Conservation (phyloP, 2,888 invertebrate genomes). For the Pocota personata region DNA sequence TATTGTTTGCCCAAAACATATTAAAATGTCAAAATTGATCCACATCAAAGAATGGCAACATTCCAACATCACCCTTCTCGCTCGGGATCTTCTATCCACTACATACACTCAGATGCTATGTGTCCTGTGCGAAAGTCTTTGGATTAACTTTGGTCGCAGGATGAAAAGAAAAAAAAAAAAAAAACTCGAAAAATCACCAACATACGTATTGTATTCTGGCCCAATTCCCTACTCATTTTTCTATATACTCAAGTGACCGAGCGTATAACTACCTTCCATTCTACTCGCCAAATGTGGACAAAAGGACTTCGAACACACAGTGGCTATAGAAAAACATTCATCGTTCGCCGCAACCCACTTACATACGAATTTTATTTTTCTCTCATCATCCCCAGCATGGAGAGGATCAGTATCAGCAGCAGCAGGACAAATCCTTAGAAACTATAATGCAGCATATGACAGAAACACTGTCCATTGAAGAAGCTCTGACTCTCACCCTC, state of each 20-base stretch:
- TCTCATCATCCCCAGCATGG: conserved; percentile 49
- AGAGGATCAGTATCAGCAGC: conserved; percentile 50
- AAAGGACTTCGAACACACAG: conserved; percentile 49
- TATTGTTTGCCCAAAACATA: conserved; percentile 65
- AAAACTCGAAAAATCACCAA: conserved; percentile 21
- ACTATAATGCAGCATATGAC: conserved; percentile 67
- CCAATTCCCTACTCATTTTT: conserved; percentile 39
- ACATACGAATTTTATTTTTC: conserved; percentile 51
- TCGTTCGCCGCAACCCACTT: conserved; percentile 35
- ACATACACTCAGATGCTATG: conserved; percentile 33
- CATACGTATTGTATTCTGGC: conserved; percentile 27
- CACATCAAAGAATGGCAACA: conserved; percentile 60
- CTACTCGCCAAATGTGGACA: conserved; percentile 27
- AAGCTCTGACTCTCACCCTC: conserved; percentile 27
- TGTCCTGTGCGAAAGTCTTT: conserved; percentile 42
- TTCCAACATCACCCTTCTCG: conserved; percentile 41
- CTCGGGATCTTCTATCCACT: not conserved
- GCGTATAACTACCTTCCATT: conserved; percentile 63
- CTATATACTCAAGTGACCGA: conserved; percentile 61
- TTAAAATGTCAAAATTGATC: conserved; percentile 71
- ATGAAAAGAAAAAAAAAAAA: not conserved
- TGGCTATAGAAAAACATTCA: conserved; percentile 60
- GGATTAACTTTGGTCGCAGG: conserved; percentile 55
- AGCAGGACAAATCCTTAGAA: conserved; percentile 49
- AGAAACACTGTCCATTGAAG: conserved; percentile 61